Evolutionary conservation across 2,888 invertebrate genomes (phyloP), one percentile per base, ranked within the genome.

Genomic region (Escarpia spicata): DNA sequence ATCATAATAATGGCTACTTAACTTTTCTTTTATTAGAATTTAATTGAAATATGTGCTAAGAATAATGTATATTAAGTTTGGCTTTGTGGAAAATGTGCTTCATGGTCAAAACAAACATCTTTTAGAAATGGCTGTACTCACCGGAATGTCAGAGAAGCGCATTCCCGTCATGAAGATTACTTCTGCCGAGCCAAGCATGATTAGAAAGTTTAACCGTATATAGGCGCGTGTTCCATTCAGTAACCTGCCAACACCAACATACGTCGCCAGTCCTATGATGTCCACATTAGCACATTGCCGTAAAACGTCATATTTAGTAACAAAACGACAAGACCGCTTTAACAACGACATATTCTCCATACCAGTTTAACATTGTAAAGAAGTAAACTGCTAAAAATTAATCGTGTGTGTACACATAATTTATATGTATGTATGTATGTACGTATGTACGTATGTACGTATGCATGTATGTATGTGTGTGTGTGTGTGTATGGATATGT

Each of bases 131-230:
- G 37, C 8, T 58, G 19, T 92, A 92, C 93, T 52, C 43, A 93
- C 93, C 58, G 93, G 92, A 43, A 93, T 92, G 52, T 93, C 91
- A 9, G 90, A 90, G 91, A 91, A 93, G 9, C 92, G 91, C 44
- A 92, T 92, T 37, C 92, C 92, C 15, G 93, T 43, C 45, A 93
- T 92, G 92, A 93, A 93, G 9, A 92, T 44, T 12, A 91, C n/a
- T 60, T 93, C 93, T 31, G 92, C 52, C 90, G 92, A 75, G 3
- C 93, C 92, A 19, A 93, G 92, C 12, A 92, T 58, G 9, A 92
- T 91, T 12, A 93, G 92, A 60, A 93, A 92, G 92, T 92, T 92
- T n/a, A 93, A 90, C 4, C 92, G 90, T 19, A 93, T 91, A 43
- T 92, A 93, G 12, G 93, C 58, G 26, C 92, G 90, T 19, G 45